These are phyloP conservation scores for Sciurus carolinensis DNA, from an alignment of 2,797 vertebrate genomes.

Conservation along the genomic window DNA sequence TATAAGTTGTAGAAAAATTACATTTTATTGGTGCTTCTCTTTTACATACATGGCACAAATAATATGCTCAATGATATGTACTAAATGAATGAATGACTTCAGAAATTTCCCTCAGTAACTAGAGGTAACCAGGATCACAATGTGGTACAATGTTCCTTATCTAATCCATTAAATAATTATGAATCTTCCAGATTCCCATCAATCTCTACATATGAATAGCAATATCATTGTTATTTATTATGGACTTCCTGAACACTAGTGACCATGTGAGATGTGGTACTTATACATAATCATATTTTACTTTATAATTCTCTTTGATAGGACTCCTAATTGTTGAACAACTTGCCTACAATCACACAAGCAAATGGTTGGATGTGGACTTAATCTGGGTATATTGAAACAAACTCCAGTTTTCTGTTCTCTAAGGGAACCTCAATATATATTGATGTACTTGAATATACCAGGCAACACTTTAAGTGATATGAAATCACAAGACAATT, in stretches of 20 bases:
- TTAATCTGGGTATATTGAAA: background rate
- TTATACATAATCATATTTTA: background rate
- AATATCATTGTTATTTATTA: background rate
- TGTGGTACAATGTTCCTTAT: background rate
- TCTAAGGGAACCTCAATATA: background rate
- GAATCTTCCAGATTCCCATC: background rate
- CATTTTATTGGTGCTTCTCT: background rate
- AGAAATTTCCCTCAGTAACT: background rate
- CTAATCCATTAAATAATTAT: slow-evolving; percentile 3
- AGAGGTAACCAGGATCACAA: background rate
- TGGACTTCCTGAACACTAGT: background rate
- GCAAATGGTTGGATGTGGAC: background rate
- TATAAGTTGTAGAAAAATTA: background rate
- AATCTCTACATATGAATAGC: background rate
- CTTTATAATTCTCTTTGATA: background rate
- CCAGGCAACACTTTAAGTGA: background rate
- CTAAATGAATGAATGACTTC: background rate
- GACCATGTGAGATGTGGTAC: background rate
- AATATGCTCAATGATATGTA: background rate
- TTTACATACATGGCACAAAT: background rate
- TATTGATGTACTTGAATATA: background rate
- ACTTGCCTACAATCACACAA: background rate
- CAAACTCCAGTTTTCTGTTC: background rate
- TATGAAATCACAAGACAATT: background rate
- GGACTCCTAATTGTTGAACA: background rate